These are phyloP conservation scores for Periophthalmus modestus DNA, from an alignment of 2,113 vertebrate genomes.

Conservation along the genomic window DNA sequence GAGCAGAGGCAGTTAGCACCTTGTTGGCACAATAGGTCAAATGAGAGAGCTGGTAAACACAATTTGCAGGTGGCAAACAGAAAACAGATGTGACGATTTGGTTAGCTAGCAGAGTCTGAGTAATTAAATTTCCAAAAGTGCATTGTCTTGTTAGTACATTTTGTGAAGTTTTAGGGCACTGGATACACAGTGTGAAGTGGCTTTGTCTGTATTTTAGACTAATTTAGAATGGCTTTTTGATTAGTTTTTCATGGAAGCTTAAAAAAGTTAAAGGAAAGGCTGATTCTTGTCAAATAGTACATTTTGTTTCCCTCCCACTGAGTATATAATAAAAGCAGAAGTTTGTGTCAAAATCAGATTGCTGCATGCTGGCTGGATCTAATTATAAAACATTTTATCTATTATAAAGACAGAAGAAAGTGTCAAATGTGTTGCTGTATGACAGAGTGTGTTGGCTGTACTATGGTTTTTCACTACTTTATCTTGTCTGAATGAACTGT, in stretches of 20 bases:
- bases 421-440: too few relatives aligned
- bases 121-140: constrained; percentile 16
- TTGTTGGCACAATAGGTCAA: constrained; percentile 10
- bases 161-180: constrained; percentile 19
- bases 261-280: background rate
- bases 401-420: too few relatives aligned
- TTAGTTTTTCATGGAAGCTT: background rate
- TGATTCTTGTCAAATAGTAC: background rate
- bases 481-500: too few relatives aligned
- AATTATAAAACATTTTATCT: too few relatives aligned
- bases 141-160: constrained; percentile 10
- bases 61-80: constrained; percentile 33
- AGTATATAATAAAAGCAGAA: background rate
- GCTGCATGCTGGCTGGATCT: too few relatives aligned
- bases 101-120: background rate
- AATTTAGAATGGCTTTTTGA: background rate
- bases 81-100: constrained; percentile 29
- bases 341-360: too few relatives aligned
- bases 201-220: background rate
- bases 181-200: background rate
- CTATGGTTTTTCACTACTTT: too few relatives aligned
- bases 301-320: background rate
- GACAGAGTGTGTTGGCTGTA: too few relatives aligned
- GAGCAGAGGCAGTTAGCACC: constrained; percentile 15
- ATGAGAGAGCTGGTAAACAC: constrained; percentile 13